Base-by-base conservation (phyloP, 2,113 vertebrate species). In the Otis tarda region DNA sequence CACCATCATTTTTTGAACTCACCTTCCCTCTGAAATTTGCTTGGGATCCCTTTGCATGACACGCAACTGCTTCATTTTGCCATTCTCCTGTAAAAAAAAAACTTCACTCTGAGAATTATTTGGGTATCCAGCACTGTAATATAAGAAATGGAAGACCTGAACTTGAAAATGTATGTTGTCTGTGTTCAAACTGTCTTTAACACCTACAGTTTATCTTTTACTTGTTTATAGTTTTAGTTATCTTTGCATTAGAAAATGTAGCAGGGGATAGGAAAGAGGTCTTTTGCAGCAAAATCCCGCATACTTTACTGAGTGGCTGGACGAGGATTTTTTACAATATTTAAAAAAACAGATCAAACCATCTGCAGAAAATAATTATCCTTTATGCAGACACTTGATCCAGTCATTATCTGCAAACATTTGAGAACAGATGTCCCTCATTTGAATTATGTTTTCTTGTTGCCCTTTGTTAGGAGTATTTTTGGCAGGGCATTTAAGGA, bases 351-450 rank as follows among this genome's bases (percentile, higher is more conserved):
- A 68, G 67, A 96, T 92, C 69, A 95, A 97, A 95, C 93, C 93
- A 97, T 96, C 96, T 97, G 97, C 92, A 93, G 96, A 97, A 97
- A 97, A 97, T 97, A 96, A 97, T 97, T 97, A 96, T 94, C 87
- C 96, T 95, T 94, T 97, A 94, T 95, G 87, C 70, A 85, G 91
- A 90, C 92, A 95, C 64, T 97, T 64, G 77, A 93, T 96, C 92
- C 95, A 97, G 93, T 89, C 96, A 97, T 96, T 97, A 94, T 97
- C 94, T 93, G 88, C 80, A 97, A 97, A 97, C 93, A 95, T 95
- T 96, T 91, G 76, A 94, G 95, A 97, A 73, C 97, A 97, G 97
- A 97, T 97, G 97, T 96, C 97, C 94, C 89, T 97, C 91, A 94
- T 97, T 95, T 97, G 93, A 97, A 97, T 96, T 96, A 95, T 92